Evolutionary conservation across 2,888 invertebrate species (phyloP).

Genomic region (Pseudanteris insignis): DNA sequence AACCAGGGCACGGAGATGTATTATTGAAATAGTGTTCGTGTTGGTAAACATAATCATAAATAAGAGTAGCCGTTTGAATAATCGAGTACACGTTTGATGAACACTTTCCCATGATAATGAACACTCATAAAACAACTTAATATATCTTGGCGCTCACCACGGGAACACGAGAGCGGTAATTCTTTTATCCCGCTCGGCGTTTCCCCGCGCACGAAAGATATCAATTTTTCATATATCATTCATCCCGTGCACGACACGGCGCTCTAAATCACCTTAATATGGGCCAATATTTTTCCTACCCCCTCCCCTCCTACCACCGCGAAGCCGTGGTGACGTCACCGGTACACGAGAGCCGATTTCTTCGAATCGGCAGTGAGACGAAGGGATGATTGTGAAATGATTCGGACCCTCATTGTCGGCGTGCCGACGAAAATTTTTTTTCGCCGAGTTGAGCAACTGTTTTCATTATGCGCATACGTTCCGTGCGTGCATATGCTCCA

Average conservation of each 20-base stretch:
- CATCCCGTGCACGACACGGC: slow-evolving; percentile 9
- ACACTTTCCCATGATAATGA: not conserved
- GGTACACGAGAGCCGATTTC: slow-evolving; percentile 18
- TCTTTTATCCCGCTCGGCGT: too few relatives aligned
- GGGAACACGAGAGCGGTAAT: too few relatives aligned
- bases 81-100: too few relatives aligned
- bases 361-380: too few relatives aligned
- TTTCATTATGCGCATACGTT: slow-evolving; percentile 44
- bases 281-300: not conserved
- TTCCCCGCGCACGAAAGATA: slow-evolving; percentile 9
- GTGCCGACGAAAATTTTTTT: slow-evolving; percentile 33
- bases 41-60: too few relatives aligned
- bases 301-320: too few relatives aligned
- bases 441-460: slow-evolving; percentile 36
- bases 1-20: too few relatives aligned
- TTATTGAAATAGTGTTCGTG: too few relatives aligned
- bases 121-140: too few relatives aligned
- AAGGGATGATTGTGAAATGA: slow-evolving; percentile 27
- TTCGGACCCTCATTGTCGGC: slow-evolving; percentile 31
- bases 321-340: slow-evolving; percentile 6
- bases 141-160: too few relatives aligned
- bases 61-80: too few relatives aligned
- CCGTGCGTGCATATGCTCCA: slow-evolving; percentile 44
- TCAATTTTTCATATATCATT: slow-evolving; percentile 31
- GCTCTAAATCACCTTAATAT: slow-evolving; percentile 23